Percentiles rank a stretch among this genome's conserved stretches.
Evolutionary conservation across 2,113 vertebrate species (phyloP).

Genomic region (Xiphophorus hellerii): DNA sequence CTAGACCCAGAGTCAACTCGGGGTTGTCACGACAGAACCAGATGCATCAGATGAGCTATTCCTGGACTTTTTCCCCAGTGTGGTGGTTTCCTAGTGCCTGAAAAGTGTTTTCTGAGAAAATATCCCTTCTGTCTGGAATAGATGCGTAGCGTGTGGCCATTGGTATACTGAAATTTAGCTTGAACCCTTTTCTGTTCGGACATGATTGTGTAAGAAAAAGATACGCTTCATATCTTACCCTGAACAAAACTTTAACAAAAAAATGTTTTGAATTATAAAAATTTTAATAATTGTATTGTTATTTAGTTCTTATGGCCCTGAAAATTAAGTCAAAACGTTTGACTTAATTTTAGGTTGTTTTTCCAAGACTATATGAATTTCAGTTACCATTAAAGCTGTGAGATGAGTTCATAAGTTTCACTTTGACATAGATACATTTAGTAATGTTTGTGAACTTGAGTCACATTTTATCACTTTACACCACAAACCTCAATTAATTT

Average conservation of each 20-base stretch:
- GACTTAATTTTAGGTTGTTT: too few species aligned
- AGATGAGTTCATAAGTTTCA: too few species aligned
- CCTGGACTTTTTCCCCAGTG: slow-evolving; percentile 67
- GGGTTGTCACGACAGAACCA: slow-evolving; percentile 74
- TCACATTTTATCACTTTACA: too few species aligned
- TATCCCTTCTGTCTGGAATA: slow-evolving; percentile 39
- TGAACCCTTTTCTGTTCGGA: slow-evolving; percentile 29
- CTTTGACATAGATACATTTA: too few species aligned
- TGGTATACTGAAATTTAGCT: slow-evolving; percentile 37
- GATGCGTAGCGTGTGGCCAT: slow-evolving; percentile 37
- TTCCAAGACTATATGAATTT: too few species aligned
- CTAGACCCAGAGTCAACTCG: slow-evolving; percentile 46
- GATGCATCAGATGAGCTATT: slow-evolving; percentile 68
- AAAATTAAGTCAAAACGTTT: too few species aligned
- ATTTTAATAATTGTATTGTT: background rate
- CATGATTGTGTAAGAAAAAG: slow-evolving; percentile 11
- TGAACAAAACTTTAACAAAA: background rate
- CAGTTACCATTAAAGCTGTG: too few species aligned
- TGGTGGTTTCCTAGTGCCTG: slow-evolving; percentile 40
- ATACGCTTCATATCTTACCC: background rate
- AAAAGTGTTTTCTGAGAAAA: slow-evolving; percentile 62
- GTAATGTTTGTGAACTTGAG: too few species aligned
- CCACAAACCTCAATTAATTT: too few species aligned
- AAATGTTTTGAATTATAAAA: background rate
- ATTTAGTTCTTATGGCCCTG: too few species aligned